phyloP scores from a whole-genome alignment of 2,888 invertebrate species.

The Blastobasis adustella region DNA sequence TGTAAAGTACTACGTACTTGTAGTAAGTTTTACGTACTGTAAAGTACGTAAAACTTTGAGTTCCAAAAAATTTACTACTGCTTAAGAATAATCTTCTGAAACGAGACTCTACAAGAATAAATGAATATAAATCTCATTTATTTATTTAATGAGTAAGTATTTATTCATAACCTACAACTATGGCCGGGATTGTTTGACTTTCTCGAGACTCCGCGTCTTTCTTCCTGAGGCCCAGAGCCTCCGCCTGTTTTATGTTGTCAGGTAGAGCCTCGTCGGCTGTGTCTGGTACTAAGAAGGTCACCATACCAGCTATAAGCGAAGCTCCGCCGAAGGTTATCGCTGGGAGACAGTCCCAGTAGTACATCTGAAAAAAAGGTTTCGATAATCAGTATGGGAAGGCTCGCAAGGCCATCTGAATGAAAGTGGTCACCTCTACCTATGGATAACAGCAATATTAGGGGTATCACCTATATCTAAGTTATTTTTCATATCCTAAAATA shows the following conservation, averaged over 20 bases:
- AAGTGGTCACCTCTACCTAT: no score
- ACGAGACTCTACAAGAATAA: no score
- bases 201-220: neutral
- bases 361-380: constrained; percentile 31
- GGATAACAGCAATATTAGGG: no score
- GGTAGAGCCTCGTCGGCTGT: constrained; percentile 7
- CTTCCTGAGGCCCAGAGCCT: constrained; percentile 3
- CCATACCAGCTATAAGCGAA: constrained; percentile 40
- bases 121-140: no score
- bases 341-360: constrained; percentile 52
- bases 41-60: no score
- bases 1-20: no score
- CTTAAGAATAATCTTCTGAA: no score
- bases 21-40: no score
- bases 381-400: neutral
- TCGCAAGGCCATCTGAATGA: no score
- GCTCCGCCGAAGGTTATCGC: constrained; percentile 42
- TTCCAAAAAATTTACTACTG: no score
- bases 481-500: no score
- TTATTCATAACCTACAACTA: neutral
- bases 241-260: constrained; percentile 11
- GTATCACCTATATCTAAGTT: no score
- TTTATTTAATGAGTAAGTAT: neutral
- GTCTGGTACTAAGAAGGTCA: constrained; percentile 37
- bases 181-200: neutral